Base-by-base conservation (phyloP, 2,113 vertebrate species). In the Syngnathoides biaculeatus region DNA sequence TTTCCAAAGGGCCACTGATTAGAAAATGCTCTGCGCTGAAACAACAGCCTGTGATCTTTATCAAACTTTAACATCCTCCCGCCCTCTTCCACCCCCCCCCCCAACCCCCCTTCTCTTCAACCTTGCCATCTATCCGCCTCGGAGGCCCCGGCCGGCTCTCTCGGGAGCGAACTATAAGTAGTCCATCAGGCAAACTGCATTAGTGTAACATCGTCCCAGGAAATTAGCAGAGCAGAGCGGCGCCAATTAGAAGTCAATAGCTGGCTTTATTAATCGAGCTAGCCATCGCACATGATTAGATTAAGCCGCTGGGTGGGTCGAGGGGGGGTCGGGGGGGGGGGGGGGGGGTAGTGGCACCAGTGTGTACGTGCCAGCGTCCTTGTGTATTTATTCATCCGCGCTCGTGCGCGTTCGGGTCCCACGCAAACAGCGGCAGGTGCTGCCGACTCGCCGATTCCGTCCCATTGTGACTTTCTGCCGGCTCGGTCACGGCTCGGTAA, bases 211-310 rank as follows among this genome's bases (percentile, higher is more conserved):
- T 90, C 70, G 90, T 91, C 91, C 89, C 91, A 92, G 91, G 91
- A 93, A 97, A 98, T 97, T 96, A 97, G 96, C 94, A 95, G 90
- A 95, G 94, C 94, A 93, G 94, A 96, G 93, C 95, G 95, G 96
- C 97, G 96, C 97, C 97, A 98, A 99, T 98, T 98, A 98, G 93
- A 94, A 95, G 92, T 96, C 97, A 95, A 95, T 95, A 96, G 94
- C 94, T 94, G 94, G 95, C 93, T 94, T 93, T 92, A 93, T 93
- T 93, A 93, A 93, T 93, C 90, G 89, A 90, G 91, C 89, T 92
- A 90, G 94, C 95, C 95, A 96, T 98, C 95, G 93, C 94, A 96
- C 94, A 96, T 95, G 94, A 98, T 98, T 97, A 96, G 93, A 95
- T 95, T 97, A 95, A 94, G 87, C 83, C 64, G 80, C 74, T 81